Evolutionary conservation across 1,140 invertebrate species (phyloP).

Genomic region (Anagrus nilaparvatae): DNA sequence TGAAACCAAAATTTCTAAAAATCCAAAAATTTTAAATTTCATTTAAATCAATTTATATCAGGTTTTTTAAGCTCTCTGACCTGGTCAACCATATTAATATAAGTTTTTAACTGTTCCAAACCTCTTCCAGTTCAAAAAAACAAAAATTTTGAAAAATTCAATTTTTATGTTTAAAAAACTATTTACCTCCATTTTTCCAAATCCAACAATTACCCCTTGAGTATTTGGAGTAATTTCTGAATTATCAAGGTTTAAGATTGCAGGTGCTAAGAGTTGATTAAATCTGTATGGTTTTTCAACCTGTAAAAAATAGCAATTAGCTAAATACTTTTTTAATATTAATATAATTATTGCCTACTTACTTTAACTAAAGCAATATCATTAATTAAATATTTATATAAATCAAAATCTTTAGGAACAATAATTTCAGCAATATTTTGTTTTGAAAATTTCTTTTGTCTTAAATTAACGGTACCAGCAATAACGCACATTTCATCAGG

Average conservation of each 20-base stretch:
- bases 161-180: not conserved
- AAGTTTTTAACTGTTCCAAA: too few species aligned
- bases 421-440: conserved; percentile 2
- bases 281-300: not conserved
- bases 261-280: not conserved
- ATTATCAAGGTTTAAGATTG: not conserved
- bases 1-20: too few species aligned
- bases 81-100: too few species aligned
- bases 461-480: conserved; percentile 7
- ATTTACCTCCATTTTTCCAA: conserved; percentile 5
- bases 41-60: too few species aligned
- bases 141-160: not conserved
- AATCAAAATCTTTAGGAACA: conserved; percentile 1
- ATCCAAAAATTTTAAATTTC: too few species aligned
- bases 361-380: conserved; percentile 13
- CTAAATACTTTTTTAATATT: not conserved
- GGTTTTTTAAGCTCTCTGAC: too few species aligned
- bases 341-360: not conserved
- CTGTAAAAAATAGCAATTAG: conserved; percentile 3
- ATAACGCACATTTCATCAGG: conserved; percentile 5
- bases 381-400: conserved; percentile 2
- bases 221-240: not conserved
- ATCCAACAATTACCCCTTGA: not conserved
- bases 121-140: not conserved
- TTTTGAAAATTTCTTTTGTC: not conserved